A percentile compares a stretch with the other conserved stretches of the same genome.
phyloP scores from a whole-genome alignment of 2,888 invertebrate species.

The Trichacis sp. region DNA sequence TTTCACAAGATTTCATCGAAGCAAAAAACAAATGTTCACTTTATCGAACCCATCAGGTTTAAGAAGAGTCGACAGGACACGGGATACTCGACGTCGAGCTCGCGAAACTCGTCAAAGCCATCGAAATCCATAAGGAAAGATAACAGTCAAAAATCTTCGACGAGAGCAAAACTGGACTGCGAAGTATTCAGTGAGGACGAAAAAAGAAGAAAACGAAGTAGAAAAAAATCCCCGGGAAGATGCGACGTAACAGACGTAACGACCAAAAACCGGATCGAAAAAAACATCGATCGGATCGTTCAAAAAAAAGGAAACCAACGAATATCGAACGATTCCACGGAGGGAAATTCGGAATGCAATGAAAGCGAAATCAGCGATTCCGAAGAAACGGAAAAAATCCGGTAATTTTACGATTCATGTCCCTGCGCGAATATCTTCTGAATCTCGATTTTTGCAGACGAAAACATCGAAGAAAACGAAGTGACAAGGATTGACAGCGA shows the following conservation, averaged over 20 bases:
- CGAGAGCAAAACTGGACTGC: constrained; percentile 43
- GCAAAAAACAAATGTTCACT: constrained; percentile 38
- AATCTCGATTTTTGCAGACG: constrained; percentile 46
- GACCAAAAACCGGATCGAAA: constrained; percentile 32
- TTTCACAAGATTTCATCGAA: neutral
- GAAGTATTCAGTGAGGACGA: constrained; percentile 47
- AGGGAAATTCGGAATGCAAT: constrained; percentile 44
- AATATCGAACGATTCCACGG: constrained; percentile 50
- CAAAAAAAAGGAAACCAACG: constrained; percentile 31
- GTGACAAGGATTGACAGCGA: constrained; percentile 72
- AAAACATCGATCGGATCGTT: constrained; percentile 25
- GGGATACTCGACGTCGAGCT: constrained; percentile 78
- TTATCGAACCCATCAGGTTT: constrained; percentile 25
- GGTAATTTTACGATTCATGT: constrained; percentile 39
- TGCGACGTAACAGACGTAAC: constrained; percentile 41
- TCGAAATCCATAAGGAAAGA: constrained; percentile 50
- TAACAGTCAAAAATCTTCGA: constrained; percentile 47
- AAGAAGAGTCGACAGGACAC: constrained; percentile 74
- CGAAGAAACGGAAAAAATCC: constrained; percentile 50
- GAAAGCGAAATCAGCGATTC: constrained; percentile 52
- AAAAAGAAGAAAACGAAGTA: constrained; percentile 30
- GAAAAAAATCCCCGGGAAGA: constrained; percentile 27
- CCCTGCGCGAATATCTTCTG: neutral
- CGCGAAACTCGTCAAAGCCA: constrained; percentile 70
- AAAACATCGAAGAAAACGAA: constrained; percentile 56